Base-by-base conservation (phyloP, 2,113 vertebrate species). In the Vicugna pacos region DNA sequence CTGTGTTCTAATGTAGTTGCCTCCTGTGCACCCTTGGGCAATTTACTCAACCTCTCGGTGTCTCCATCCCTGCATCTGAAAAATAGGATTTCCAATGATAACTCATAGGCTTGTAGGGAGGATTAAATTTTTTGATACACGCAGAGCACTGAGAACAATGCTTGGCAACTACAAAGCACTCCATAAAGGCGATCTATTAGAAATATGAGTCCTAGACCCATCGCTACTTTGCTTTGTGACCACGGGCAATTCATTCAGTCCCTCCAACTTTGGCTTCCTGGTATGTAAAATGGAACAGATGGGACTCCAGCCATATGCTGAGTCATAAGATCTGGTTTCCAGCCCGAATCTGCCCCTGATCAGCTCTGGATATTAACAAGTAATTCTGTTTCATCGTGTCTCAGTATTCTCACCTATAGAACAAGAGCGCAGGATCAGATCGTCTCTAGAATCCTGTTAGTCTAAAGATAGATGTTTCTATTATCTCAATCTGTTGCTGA, bases 171-270 rank as follows among this genome's bases (percentile, higher is more conserved):
- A 35, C 20, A 38, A 35, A 89, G 38, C 2, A 1, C 6, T 6
- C 38, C 24, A 2, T 30, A 67, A 64, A 75, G 5, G 7, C 22
- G 38, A 86, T n/a, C 50, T 67, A 24, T 13, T 28, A 42, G 28
- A 69, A 73, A 75, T 26, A 38, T 5, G 3, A 65, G 32, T 60
- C 22, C 17, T 65, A 3, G 32, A 3, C 35, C 42, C 15, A 9
- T 17, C 7, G 1, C 54, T 38, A 8, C 26, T 13, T 14, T 20
- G 11, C 13, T 46, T 0, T 17, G 6, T 50, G 48, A 54, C 1
- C 0, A 8, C 0, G 0, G 42, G 4, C 17, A 35, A 65, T 6
- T 89, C 58, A 38, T 3, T 50, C n/a, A 48, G 0, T 26, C 58
- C 73, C 48, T 28, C 11, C 32, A 16, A 1, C 73, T 54, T 42